Evolutionary conservation across 2,888 invertebrate species (phyloP).

Genomic region (Stenodera caucasica): DNA sequence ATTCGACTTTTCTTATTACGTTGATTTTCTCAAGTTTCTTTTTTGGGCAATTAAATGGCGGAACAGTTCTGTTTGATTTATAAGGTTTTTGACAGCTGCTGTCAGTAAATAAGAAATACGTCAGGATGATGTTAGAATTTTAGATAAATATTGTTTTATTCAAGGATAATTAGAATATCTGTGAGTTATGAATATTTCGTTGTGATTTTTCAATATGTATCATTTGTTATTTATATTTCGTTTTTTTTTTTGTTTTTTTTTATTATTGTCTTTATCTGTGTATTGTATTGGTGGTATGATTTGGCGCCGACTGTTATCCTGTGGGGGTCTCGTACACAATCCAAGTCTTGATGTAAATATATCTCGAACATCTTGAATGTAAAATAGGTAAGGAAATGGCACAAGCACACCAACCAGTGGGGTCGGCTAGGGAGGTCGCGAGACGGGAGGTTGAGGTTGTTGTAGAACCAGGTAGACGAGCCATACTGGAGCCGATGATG

Average conservation of each 20-base stretch:
- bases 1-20: background rate
- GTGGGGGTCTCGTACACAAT: constrained; percentile 28
- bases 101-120: background rate
- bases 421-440: constrained; percentile 35
- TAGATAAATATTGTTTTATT: too few species aligned
- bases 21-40: background rate
- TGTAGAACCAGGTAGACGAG: constrained; percentile 29
- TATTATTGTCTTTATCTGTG: constrained; percentile 18
- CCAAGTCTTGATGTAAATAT: constrained; percentile 40
- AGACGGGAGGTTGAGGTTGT: constrained; percentile 41
- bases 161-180: too few species aligned
- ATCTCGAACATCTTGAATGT: constrained; percentile 42
- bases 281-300: constrained; percentile 10
- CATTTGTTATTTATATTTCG: background rate
- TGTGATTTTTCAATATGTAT: background rate
- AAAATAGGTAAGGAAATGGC: constrained; percentile 45
- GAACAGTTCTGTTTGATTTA: constrained; percentile 6
- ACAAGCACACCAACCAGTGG: constrained; percentile 32
- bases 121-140: too few species aligned
- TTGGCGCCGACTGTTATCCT: constrained; percentile 25
- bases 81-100: constrained; percentile 1
- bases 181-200: too few species aligned
- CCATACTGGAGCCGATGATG: constrained; percentile 40
- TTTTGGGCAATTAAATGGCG: too few species aligned
- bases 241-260: constrained; percentile 8